A percentile compares a stretch with the other conserved stretches of the same genome.
Evolutionary conservation across 2,113 vertebrate genomes (phyloP).

Genomic region (Sylvia atricapilla): DNA sequence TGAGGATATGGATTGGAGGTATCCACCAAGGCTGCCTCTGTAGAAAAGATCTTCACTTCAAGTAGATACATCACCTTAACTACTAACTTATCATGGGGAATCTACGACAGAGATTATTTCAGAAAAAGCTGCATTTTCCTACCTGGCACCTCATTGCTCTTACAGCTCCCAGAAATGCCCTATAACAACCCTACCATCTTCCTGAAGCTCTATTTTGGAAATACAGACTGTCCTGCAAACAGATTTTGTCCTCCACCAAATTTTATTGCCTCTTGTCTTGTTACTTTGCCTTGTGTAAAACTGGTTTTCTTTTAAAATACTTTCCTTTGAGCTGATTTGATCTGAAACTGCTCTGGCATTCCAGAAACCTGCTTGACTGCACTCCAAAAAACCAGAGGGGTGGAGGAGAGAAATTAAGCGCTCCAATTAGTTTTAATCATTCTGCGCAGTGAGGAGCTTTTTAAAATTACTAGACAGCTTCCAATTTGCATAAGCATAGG

Average conservation of each 20-base stretch:
- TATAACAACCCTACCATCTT: neutral
- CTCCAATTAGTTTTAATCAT: conserved; percentile 69
- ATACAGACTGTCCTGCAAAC: neutral
- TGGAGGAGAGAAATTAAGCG: conserved; percentile 61
- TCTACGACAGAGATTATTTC: neutral
- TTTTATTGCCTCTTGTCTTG: neutral
- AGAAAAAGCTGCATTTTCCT: neutral
- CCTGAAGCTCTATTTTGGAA: neutral
- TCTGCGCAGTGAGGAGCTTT: conserved; percentile 28
- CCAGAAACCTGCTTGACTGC: conserved; percentile 58
- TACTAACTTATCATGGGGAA: neutral
- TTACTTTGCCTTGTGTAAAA: neutral
- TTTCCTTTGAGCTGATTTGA: conserved; percentile 39
- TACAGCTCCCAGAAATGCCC: neutral
- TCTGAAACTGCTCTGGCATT: conserved; percentile 32
- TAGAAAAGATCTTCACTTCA: neutral
- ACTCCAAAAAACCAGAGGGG: conserved; percentile 41
- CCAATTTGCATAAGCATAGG: conserved; percentile 43
- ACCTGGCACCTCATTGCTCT: neutral
- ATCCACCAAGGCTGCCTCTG: neutral
- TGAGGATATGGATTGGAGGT: neutral
- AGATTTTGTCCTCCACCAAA: neutral
- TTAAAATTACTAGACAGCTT: conserved; percentile 53
- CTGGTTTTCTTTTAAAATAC: neutral
- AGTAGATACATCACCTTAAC: neutral